Evolutionary conservation across 2,888 invertebrate genomes (phyloP).

Genomic region (Brassicogethes aeneus): DNA sequence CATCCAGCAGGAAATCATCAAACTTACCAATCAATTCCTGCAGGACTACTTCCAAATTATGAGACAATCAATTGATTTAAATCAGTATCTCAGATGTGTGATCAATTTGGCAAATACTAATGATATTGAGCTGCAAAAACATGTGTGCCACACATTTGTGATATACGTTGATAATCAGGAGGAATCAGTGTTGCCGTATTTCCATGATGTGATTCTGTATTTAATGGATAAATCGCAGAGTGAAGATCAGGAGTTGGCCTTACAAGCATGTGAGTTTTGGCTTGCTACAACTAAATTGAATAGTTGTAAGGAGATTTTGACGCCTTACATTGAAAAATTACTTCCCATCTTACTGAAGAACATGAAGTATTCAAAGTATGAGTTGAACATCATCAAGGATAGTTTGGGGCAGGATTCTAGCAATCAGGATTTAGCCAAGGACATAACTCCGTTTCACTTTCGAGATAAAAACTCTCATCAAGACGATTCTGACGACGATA

Average conservation of each 20-base stretch:
- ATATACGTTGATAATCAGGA: conserved; percentile 84
- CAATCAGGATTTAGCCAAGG: conserved; percentile 91
- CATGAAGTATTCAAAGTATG: conserved; percentile 97
- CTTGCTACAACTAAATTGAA: conserved; percentile 88
- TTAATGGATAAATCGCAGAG: conserved; percentile 92
- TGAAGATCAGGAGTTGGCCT: conserved; percentile 82
- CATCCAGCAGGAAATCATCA: conserved; percentile 27
- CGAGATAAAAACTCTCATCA: conserved; percentile 43
- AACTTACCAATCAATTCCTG: conserved; percentile 35
- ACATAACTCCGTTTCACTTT: conserved; percentile 96
- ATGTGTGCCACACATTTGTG: conserved; percentile 94
- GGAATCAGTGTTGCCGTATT: conserved; percentile 89
- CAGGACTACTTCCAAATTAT: conserved; percentile 34
- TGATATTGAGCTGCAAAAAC: conserved; percentile 91
- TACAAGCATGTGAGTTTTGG: conserved; percentile 99
- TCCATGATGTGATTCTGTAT: conserved; percentile 95
- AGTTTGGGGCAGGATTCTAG: conserved; percentile 94
- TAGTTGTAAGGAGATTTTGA: conserved; percentile 84
- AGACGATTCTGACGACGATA: conserved; percentile 52
- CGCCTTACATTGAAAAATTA: conserved; percentile 73
- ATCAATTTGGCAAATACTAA: conserved; percentile 91
- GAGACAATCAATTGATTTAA: conserved; percentile 33
- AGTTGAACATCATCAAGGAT: conserved; percentile 85
- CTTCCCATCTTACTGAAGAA: conserved; percentile 89
- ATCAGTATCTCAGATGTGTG: conserved; percentile 61